Evolutionary conservation across 2,888 invertebrate genomes (phyloP).

Genomic region (Eristalis arbustorum): DNA sequence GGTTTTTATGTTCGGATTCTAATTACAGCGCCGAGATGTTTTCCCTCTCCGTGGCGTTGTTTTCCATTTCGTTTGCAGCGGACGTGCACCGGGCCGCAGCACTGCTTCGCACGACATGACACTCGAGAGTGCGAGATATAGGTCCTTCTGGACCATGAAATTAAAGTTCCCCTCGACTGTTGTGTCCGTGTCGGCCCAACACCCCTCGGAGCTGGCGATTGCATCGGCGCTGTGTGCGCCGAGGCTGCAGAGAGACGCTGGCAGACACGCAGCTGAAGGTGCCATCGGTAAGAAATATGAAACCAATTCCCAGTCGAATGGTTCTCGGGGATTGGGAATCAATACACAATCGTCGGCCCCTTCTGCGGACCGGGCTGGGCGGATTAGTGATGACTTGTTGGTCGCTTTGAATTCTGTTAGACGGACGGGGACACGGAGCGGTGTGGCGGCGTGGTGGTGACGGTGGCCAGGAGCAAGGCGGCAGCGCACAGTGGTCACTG

Average conservation of each 20-base stretch:
- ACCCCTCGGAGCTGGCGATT: conserved; percentile 57
- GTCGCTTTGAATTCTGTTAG: conserved; percentile 67
- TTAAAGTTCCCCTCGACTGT: conserved; percentile 53
- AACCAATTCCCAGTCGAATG: conserved; percentile 62
- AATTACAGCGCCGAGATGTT: conserved; percentile 65
- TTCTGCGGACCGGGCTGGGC: conserved; percentile 35
- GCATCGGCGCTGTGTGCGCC: conserved; percentile 49
- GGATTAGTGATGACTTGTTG: conserved; percentile 68
- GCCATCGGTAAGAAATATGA: conserved; percentile 60
- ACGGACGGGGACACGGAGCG: conserved; percentile 16
- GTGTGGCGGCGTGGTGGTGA: too few species aligned
- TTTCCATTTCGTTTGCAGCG: conserved; percentile 55
- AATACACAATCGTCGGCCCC: conserved; percentile 41
- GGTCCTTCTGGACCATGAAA: conserved; percentile 67
- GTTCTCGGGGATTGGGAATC: conserved; percentile 48
- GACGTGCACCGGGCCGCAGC: conserved; percentile 6
- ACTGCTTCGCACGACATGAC: conserved; percentile 39
- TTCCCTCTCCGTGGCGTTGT: conserved; percentile 41
- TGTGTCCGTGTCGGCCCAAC: conserved; percentile 53
- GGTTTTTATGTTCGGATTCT: conserved; percentile 68
- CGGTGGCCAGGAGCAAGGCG: not conserved
- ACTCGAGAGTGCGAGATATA: conserved; percentile 32
- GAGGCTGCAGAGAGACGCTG: conserved; percentile 8
- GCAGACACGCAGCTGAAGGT: conserved; percentile 58
- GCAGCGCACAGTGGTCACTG: conserved; percentile 49